Conservation (phyloP, 2,113 vertebrate species). For the Lampris megalopsis region DNA sequence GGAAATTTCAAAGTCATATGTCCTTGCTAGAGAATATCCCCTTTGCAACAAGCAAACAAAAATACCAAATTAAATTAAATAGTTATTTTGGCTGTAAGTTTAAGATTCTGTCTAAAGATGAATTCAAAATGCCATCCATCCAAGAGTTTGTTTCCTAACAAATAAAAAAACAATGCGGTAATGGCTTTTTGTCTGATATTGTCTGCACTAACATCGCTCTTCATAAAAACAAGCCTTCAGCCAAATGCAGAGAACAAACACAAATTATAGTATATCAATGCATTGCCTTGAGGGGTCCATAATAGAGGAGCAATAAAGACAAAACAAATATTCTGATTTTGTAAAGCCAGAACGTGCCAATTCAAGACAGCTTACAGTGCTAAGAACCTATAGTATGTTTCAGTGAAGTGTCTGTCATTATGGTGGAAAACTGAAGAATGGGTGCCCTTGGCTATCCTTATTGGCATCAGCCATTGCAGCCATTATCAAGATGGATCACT, state of each 20-base stretch:
- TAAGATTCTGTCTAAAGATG: constrained; percentile 40
- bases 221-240: constrained; percentile 26
- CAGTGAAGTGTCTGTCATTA: constrained; percentile 41
- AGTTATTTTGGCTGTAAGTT: constrained; percentile 30
- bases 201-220: constrained; percentile 15
- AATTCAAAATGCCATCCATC: constrained; percentile 38
- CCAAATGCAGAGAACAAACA: constrained; percentile 49
- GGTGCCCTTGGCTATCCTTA: constrained; percentile 31
- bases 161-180: constrained; percentile 39
- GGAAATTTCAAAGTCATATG: not conserved
- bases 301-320: constrained; percentile 50
- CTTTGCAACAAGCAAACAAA: constrained; percentile 39
- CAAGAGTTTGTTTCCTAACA: constrained; percentile 42
- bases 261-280: constrained; percentile 58
- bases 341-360: constrained; percentile 32
- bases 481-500: constrained; percentile 61
- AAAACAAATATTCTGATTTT: constrained; percentile 51
- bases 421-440: constrained; percentile 39
- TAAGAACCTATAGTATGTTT: constrained; percentile 42
- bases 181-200: constrained; percentile 41
- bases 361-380: constrained; percentile 42
- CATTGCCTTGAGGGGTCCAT: constrained; percentile 48
- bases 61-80: constrained; percentile 20
- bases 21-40: constrained; percentile 18
- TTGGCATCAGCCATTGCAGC: constrained; percentile 42